Evolutionary conservation across 2,113 vertebrate genomes (phyloP), one percentile per base, ranked within the genome.

Genomic region (Phyllopteryx taeniolatus): DNA sequence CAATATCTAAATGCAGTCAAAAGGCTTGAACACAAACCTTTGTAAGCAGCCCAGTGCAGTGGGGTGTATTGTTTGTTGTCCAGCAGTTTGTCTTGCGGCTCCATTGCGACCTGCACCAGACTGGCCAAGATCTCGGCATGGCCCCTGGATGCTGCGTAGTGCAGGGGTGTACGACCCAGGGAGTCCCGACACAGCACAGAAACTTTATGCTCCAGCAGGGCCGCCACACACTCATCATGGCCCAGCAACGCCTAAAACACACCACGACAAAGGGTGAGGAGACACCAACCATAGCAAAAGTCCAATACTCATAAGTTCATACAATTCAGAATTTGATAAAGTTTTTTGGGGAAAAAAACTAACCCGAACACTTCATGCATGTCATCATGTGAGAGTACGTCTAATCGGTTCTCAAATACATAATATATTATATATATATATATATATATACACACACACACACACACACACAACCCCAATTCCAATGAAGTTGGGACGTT

Each of bases 1-100:
- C 53, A 27, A 53, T 60, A 67, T 7, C 20, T 20, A 3, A 35
- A 46, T 64, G 13, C 22, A n/a, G 35, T 19, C 0, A 43, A 61
- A 76, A 4, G 0, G 31, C 54, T 73, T 33, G 42, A 68, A 71
- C 70, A 49, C 14, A 82, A 73, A 99, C 97, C 97, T 77, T 96
- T 95, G 93, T 98, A 99, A 53, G 96, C 95, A 87, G 96, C 97
- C 96, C 96, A 98, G 94, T 98, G 97, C 91, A 95, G 92, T 43
- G 96, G 97, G 44, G 95, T 97, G 92, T 95, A 97, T 78, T 95
- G 94, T 42, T 95, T 96, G 88, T 96, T 96, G 85, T 99, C 96
- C 87, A 97, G 94, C 83, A 95, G 92, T 5, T 95, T 92, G 81
- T 98, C 96, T 81, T 96, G 92, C 43, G 94, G 95, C 88, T 98